Percentiles rank a stretch among this genome's conserved stretches.
Conservation (phyloP, 2,113 vertebrate genomes). For the Dasyprocta punctata region DNA sequence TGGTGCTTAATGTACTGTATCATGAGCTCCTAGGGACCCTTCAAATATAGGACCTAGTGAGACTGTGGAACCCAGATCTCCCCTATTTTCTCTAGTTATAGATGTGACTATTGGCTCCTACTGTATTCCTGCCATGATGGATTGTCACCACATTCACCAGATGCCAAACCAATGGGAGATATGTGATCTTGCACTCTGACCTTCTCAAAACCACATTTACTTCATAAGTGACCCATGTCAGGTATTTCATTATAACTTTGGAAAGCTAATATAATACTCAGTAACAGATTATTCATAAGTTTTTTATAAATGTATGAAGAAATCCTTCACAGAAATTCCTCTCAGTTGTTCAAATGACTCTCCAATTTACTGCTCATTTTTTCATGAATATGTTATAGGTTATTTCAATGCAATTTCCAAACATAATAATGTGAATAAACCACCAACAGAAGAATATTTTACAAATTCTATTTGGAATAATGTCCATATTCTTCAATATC, state of each 20-base stretch:
- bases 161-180: neutral
- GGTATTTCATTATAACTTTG: neutral
- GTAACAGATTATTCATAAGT: neutral
- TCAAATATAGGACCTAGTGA: neutral
- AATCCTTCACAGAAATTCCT: neutral
- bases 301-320: constrained; percentile 1
- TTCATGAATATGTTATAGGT: neutral
- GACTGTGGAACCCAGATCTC: neutral
- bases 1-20: neutral
- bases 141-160: neutral
- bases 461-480: neutral
- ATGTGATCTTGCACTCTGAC: neutral
- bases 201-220: neutral
- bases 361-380: neutral
- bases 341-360: neutral
- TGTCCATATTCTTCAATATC: neutral
- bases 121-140: neutral
- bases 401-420: neutral
- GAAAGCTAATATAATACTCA: neutral
- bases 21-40: neutral
- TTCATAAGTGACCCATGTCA: neutral
- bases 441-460: neutral
- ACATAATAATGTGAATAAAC: neutral
- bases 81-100: neutral
- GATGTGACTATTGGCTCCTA: too few relatives aligned